Evolutionary conservation across 2,797 vertebrate species (phyloP), one percentile per base, ranked within the genome.

Genomic region (Anabas testudineus): DNA sequence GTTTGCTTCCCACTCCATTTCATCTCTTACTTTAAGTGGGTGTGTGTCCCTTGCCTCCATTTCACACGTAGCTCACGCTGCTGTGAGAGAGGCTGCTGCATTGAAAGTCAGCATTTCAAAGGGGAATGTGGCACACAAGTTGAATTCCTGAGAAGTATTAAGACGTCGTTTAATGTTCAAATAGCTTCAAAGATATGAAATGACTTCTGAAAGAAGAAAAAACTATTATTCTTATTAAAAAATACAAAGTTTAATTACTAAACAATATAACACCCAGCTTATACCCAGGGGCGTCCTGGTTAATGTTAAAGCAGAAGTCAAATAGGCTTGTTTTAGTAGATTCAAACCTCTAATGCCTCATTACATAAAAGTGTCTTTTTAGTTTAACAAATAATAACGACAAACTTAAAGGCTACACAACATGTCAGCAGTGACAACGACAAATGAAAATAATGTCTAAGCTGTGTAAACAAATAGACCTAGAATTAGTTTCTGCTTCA

Each of bases 41-140:
- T 71, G 72, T 52, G 78, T 81, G 79, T 83, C 86, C 70, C 60
- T 41, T 78, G 73, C 83, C 80, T 74, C 72, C 85, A 18, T 71
- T 67, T 73, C 68, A 61, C 76, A 64, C n/a, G 56, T 21, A 42
- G 32, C 54, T 30, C 15, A 15, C 24, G 19, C 13, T 51, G 32
- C 15, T 58, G 21, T 47, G 57, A 72, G n/a, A 71, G 78, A 51
- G 30, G 55, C 30, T 60, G 37, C 41, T 28, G 64, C 7, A 0
- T 0, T 16, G 7, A 18, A 45, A 21, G 18, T 47, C 19, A 7
- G n/a, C 42, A 22, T 45, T 32, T 41, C 28, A 34, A 55, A 37
- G 2, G 15, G 36, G 14, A 46, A 24, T 19, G 13, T 41, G 7
- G 10, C 24, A 30, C 28, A 13, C 28, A 46, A 2, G 1, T 10